Base-by-base conservation (phyloP, 37 sponge, comb jelly and placozoan species). In the Halichondria panicea region DNA sequence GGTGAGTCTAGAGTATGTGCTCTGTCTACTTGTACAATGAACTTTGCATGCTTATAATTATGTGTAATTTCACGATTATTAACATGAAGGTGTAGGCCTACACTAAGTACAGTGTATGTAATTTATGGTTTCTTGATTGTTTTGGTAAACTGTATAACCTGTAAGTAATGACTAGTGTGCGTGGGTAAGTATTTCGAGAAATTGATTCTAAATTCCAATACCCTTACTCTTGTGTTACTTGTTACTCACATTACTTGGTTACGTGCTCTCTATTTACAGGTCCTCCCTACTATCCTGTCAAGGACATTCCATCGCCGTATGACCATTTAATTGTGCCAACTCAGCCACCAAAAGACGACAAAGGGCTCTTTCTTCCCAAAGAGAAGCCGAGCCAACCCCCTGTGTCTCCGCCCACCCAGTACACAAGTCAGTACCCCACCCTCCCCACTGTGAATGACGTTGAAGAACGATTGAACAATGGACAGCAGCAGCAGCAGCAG, bases 1-100 rank as follows among this genome's bases (percentile, higher is more conserved):
- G 98, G 98, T 91, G 37, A 55, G 92, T 85, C 31, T 11, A 0
- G 25, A 35, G 8, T 24, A 38, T n/a, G n/a, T n/a, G n/a, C n/a
- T n/a, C n/a, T n/a, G n/a, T n/a, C n/a, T n/a, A n/a, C n/a, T n/a
- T n/a, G n/a, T n/a, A n/a, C n/a, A n/a, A n/a, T n/a, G n/a, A n/a
- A n/a, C n/a, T n/a, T n/a, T n/a, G n/a, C n/a, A n/a, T n/a, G n/a
- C n/a, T n/a, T n/a, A n/a, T n/a, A n/a, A n/a, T n/a, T n/a, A 48
- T 15, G 15, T 48, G 11, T 48, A 11, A 48, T 15, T 48, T 18
- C 15, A 48, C 11, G 11, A 48, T 18, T 48, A 48, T 48, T 13
- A 64, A 13, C 22, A 35, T n/a, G 60, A 58, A 7, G 60, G 60
- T 22, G 25, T 25, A 7, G 60, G 60, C 7, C n/a, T n/a, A n/a